Evolutionary conservation across 2,888 invertebrate genomes (phyloP).

Genomic region (Clostera curtula): DNA sequence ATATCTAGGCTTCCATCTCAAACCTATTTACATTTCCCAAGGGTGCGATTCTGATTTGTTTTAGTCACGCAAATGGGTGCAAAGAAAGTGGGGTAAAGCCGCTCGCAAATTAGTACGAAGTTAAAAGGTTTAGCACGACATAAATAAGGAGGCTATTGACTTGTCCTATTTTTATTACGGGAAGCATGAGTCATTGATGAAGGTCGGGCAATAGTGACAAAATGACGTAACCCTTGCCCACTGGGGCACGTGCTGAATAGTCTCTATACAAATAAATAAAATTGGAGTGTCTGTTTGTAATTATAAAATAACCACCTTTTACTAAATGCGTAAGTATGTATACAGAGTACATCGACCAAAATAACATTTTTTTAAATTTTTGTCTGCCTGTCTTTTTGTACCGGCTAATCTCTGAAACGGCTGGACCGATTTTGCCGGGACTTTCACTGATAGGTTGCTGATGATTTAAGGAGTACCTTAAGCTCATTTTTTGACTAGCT

Average conservation of each 20-base stretch:
- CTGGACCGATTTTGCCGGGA: no score
- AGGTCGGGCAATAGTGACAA: constrained; percentile 19
- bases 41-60: constrained; percentile 13
- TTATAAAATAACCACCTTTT: no score
- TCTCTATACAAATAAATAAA: neutral
- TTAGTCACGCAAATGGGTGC: constrained; percentile 18
- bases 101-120: neutral
- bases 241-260: constrained; percentile 13
- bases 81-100: constrained; percentile 5
- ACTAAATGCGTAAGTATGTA: no score
- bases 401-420: no score
- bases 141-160: no score
- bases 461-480: no score
- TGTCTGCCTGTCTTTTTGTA: no score
- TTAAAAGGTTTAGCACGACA: neutral
- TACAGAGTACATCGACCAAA: no score
- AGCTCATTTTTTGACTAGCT: no score
- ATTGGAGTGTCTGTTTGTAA: no score
- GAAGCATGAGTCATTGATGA: constrained; percentile 17
- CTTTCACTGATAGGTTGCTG: no score
- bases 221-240: constrained; percentile 12
- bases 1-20: constrained; percentile 5
- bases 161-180: constrained; percentile 12
- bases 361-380: no score
- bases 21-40: constrained; percentile 13